phyloP scores from a whole-genome alignment of 2,888 invertebrate genomes.

The Cosmorhoe ocellata region DNA sequence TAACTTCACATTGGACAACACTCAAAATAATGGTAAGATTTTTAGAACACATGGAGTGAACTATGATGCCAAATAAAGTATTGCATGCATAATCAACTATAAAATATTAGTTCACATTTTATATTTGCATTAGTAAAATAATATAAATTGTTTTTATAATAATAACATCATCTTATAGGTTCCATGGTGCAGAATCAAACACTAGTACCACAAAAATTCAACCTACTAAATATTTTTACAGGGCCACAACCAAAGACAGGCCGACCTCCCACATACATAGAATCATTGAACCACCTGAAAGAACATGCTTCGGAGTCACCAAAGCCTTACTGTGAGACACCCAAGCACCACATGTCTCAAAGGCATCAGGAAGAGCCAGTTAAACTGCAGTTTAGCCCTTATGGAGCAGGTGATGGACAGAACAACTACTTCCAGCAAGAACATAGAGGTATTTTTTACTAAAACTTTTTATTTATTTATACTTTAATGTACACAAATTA shows the following conservation, averaged over 20 bases:
- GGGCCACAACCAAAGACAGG: conserved; percentile 56
- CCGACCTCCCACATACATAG: conserved; percentile 69
- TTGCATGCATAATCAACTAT: no score
- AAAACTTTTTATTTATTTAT: no score
- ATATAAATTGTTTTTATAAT: no score
- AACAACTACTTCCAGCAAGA: conserved; percentile 69
- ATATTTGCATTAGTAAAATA: no score
- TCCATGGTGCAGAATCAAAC: no score
- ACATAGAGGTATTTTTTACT: conserved; percentile 52
- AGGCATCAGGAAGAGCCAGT: conserved; percentile 58
- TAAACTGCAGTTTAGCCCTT: conserved; percentile 61
- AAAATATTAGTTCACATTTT: no score
- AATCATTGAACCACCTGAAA: conserved; percentile 69
- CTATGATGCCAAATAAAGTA: no score
- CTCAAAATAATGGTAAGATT: conserved; percentile 59
- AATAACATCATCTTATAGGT: no score
- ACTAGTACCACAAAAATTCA: no score
- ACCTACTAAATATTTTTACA: conserved; percentile 26
- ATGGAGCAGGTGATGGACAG: conserved; percentile 75
- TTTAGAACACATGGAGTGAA: neutral
- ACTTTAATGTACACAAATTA: no score
- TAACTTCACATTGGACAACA: conserved; percentile 66
- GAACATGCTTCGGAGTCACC: conserved; percentile 63
- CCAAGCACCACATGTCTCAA: conserved; percentile 59
- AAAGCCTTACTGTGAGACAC: conserved; percentile 65